Conservation (phyloP, 2,113 vertebrate species). For the Anthoscopus minutus region DNA sequence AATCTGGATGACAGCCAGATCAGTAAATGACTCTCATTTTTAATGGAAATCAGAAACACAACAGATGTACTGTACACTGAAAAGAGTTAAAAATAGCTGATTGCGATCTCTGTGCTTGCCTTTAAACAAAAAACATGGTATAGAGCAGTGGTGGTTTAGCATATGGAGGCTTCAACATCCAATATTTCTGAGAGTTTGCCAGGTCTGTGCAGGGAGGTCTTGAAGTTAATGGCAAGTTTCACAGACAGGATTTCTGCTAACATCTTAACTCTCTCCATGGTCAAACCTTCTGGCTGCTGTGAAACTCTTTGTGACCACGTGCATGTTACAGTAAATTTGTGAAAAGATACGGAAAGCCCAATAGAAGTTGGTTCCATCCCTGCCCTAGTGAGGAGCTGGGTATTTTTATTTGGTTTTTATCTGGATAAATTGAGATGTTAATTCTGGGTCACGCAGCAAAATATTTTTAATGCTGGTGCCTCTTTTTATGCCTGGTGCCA, state of each 20-base stretch:
- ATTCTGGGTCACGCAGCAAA: neutral
- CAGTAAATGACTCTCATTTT: conserved; percentile 47
- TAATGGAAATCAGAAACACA: conserved; percentile 40
- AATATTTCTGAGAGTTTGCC: neutral
- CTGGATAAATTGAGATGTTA: neutral
- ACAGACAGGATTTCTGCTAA: neutral
- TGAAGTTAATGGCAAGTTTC: neutral
- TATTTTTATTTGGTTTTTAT: neutral
- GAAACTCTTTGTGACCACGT: neutral
- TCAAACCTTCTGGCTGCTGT: neutral
- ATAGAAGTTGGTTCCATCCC: neutral
- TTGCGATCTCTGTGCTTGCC: conserved; percentile 12
- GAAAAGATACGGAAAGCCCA: neutral
- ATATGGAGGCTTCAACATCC: neutral
- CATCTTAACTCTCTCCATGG: neutral
- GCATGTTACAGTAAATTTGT: neutral
- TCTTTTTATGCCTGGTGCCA: neutral
- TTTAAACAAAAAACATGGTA: conserved; percentile 1
- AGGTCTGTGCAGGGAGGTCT: neutral
- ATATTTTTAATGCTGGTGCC: neutral
- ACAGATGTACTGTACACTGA: conserved; percentile 52
- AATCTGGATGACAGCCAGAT: conserved; percentile 47
- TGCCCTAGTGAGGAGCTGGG: neutral
- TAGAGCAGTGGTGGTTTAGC: neutral
- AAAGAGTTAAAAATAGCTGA: conserved; percentile 62